A percentile compares a stretch with the other conserved stretches of the same genome.
Evolutionary conservation across 2,888 invertebrate species (phyloP).

Genomic region (Pterostichus madidus): DNA sequence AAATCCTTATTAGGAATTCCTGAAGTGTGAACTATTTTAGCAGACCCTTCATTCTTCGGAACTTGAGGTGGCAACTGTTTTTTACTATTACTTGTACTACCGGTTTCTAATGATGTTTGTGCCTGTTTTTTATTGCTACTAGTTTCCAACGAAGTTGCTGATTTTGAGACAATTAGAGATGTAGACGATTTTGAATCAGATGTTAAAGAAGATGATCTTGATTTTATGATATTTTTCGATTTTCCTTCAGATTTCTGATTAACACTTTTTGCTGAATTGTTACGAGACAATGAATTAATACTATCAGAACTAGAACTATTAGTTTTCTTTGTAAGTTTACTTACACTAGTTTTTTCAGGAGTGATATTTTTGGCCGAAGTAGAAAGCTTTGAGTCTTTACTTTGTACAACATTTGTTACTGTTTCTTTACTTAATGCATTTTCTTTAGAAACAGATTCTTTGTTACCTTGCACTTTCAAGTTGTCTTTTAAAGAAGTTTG

Average conservation of each 20-base stretch:
- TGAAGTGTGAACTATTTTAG: conserved; percentile 73
- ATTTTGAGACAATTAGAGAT: conserved; percentile 70
- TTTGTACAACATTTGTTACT: conserved; percentile 41
- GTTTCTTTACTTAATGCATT: conserved; percentile 44
- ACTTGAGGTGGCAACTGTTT: conserved; percentile 77
- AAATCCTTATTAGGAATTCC: conserved; percentile 85
- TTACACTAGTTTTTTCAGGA: conserved; percentile 32
- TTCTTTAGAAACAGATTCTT: conserved; percentile 29
- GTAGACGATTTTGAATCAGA: conserved; percentile 61
- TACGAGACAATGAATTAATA: conserved; percentile 75
- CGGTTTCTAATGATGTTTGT: conserved; percentile 70
- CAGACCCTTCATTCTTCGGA: conserved; percentile 76
- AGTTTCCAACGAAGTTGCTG: conserved; percentile 40
- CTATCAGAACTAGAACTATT: conserved; percentile 74
- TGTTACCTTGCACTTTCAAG: conserved; percentile 21
- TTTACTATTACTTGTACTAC: conserved; percentile 69
- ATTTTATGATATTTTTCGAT: conserved; percentile 77
- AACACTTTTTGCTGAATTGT: conserved; percentile 77
- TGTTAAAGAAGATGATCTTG: conserved; percentile 71
- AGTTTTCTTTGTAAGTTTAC: conserved; percentile 66
- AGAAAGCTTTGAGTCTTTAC: background rate
- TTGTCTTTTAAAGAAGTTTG: background rate
- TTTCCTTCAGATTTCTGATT: conserved; percentile 75
- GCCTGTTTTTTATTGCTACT: conserved; percentile 70
- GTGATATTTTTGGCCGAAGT: background rate